Conservation (phyloP, 2,113 vertebrate species). For the Siphamia tubifer region DNA sequence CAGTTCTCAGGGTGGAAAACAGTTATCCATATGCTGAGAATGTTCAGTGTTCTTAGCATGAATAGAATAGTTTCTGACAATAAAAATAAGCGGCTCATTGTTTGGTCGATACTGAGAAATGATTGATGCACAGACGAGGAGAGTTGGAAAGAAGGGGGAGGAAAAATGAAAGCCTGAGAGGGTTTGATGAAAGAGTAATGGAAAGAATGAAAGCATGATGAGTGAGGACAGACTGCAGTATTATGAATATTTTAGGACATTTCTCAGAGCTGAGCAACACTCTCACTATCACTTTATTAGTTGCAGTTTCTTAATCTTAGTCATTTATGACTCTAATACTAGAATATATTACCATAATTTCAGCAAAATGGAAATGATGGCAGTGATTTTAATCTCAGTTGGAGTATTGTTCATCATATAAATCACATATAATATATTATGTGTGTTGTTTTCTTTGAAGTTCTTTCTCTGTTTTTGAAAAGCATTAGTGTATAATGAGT, state of each 20-base stretch:
- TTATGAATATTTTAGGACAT: constrained; percentile 56
- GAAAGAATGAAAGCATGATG: constrained; percentile 17
- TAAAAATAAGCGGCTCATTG: too few species aligned
- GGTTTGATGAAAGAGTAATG: background rate
- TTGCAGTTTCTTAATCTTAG: background rate
- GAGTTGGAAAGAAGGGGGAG: background rate
- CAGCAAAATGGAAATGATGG: background rate
- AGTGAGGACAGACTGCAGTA: constrained; percentile 35
- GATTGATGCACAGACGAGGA: too few species aligned
- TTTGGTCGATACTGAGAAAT: background rate
- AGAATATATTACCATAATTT: background rate
- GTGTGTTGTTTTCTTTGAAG: too few species aligned
- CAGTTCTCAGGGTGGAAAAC: background rate
- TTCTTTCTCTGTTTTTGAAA: too few species aligned
- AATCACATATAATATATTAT: too few species aligned
- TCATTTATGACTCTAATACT: background rate
- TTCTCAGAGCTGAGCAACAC: constrained; percentile 1
- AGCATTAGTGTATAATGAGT: too few species aligned
- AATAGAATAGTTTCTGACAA: too few species aligned
- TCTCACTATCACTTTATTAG: background rate
- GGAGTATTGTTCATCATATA: background rate
- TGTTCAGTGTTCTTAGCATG: background rate
- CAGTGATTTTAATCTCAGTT: background rate
- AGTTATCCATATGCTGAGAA: background rate
- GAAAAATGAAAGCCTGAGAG: background rate